Base-by-base conservation (phyloP, 2,888 invertebrate genomes). In the Chrysolina oricalcia region DNA sequence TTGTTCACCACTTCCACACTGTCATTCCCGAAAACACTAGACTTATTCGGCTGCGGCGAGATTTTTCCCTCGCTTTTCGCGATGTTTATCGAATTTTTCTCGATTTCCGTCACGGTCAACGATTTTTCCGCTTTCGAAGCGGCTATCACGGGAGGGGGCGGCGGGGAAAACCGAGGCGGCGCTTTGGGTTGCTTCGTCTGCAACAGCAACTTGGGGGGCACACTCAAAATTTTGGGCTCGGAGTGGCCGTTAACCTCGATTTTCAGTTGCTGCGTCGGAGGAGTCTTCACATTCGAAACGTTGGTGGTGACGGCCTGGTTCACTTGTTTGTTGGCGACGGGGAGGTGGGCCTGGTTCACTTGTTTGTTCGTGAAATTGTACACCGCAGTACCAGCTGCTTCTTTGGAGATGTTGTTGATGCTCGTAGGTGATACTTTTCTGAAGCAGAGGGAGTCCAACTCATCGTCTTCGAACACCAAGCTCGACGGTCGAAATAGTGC, bases 11-110 rank as follows among this genome's bases (percentile, higher is more conserved):
- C 82, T 86, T 83, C 80, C 82, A 82, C 78, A 72, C 71, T 78
- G 19, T 71, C 69, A 19, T 40, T 63, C 43, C 43, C 69, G 15
- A 72, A 75, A 73, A 43, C 66, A 74, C 62, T 72, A 71, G 35
- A 65, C 72, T 66, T 75, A 78, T 81, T 69, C 5, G 89, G 89
- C 78, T 90, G 89, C 19, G 67, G 63, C 40, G 40, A n/a, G 62
- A 59, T 17, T 46, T 62, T 68, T 11, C 71, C 43, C 23, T 53
- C n/a, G 89, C 89, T 92, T 86, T 93, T 93, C 75, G 91, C 91
- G 79, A 91, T 90, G 87, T 94, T 94, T 75, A 92, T 93, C 62
- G 92, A 88, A 88, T 93, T 94, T 86, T 93, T 93, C 85, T 93
- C 93, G 70, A 93, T 91, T 87, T 93, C 93, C 70, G 92, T 89